These are phyloP conservation scores for Crocallis elinguaria DNA, from an alignment of 2,888 invertebrate species.

Conservation along the genomic window DNA sequence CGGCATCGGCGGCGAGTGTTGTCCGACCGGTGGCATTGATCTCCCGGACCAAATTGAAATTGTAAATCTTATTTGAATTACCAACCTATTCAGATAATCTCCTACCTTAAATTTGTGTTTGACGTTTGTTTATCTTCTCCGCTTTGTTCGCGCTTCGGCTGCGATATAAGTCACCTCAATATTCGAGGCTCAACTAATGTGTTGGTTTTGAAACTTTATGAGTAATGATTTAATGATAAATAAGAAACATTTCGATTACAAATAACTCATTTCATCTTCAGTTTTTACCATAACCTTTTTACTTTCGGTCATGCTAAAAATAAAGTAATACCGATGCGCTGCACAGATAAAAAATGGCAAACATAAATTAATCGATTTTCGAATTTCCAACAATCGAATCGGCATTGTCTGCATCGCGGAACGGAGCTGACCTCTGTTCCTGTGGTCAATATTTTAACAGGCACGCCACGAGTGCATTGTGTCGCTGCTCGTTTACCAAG, in stretches of 20 bases:
- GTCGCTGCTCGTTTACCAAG: conserved; percentile 49
- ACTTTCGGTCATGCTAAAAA: not conserved
- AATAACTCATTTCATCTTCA: no score
- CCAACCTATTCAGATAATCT: conserved; percentile 47
- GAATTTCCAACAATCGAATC: conserved; percentile 21
- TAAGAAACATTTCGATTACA: not conserved
- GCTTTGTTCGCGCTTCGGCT: conserved; percentile 22
- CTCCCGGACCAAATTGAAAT: conserved; percentile 54
- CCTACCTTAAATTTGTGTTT: conserved; percentile 33
- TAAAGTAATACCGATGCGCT: not conserved
- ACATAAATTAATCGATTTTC: conserved; percentile 18
- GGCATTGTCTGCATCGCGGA: conserved; percentile 27
- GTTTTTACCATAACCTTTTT: no score
- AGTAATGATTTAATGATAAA: no score
- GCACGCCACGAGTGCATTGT: conserved; percentile 46
- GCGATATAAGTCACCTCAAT: conserved; percentile 10
- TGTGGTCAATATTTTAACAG: conserved; percentile 48
- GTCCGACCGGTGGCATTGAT: conserved; percentile 63
- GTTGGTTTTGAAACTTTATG: no score
- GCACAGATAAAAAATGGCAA: not conserved
- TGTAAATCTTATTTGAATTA: conserved; percentile 56
- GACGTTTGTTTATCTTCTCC: conserved; percentile 37
- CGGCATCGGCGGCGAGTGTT: conserved; percentile 57
- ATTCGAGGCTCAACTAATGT: no score
- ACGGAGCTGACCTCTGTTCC: conserved; percentile 41